Evolutionary conservation across 2,113 vertebrate genomes (phyloP).

Genomic region (Andinoacara biseriatus): DNA sequence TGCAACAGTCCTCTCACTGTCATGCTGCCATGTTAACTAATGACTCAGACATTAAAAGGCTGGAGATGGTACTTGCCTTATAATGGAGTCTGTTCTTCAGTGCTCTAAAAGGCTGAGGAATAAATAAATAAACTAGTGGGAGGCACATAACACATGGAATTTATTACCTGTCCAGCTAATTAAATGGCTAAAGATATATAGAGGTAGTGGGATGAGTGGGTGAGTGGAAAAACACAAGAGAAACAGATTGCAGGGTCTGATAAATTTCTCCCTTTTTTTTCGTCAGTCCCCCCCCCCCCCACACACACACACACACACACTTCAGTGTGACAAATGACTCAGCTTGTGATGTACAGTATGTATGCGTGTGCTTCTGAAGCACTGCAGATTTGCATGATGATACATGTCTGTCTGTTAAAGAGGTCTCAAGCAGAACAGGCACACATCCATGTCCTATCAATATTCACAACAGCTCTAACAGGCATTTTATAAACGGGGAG

Average conservation of each 20-base stretch:
- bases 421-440: slow-evolving; percentile 27
- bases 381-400: slow-evolving; percentile 49
- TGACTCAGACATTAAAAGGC: slow-evolving; percentile 60
- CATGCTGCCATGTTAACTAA: slow-evolving; percentile 57
- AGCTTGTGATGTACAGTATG: slow-evolving; percentile 16
- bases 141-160: slow-evolving; percentile 57
- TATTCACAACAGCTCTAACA: slow-evolving; percentile 44
- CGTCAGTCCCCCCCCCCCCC: slow-evolving; percentile 6
- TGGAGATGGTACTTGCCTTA: slow-evolving; percentile 51
- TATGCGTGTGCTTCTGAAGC: slow-evolving; percentile 14
- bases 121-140: slow-evolving; percentile 66
- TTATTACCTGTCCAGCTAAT: slow-evolving; percentile 81
- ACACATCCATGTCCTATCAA: slow-evolving; percentile 31
- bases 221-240: slow-evolving; percentile 44
- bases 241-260: slow-evolving; percentile 55
- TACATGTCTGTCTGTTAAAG: slow-evolving; percentile 43
- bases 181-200: slow-evolving; percentile 78
- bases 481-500: slow-evolving; percentile 36
- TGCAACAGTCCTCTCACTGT: slow-evolving; percentile 18
- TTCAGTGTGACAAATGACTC: slow-evolving; percentile 42
- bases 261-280: slow-evolving; percentile 48
- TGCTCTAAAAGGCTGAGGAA: slow-evolving; percentile 55
- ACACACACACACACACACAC: slow-evolving; percentile 18
- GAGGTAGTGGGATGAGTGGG: slow-evolving; percentile 50
- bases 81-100: slow-evolving; percentile 55